Evolutionary conservation across 2,888 invertebrate genomes (phyloP).

Genomic region (Euspilapteryx auroguttella): DNA sequence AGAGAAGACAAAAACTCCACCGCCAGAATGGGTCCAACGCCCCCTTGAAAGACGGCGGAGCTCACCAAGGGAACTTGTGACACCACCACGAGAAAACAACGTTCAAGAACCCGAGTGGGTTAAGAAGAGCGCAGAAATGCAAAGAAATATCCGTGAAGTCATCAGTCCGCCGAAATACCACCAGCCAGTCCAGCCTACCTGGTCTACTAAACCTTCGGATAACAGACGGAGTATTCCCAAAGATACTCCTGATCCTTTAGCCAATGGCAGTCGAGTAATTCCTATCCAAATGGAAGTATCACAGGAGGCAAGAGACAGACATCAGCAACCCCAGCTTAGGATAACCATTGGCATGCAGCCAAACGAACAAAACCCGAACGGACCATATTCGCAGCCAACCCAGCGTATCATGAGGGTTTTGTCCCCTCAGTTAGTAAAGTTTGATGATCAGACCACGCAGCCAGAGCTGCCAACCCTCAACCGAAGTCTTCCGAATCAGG

Average conservation of each 20-base stretch:
- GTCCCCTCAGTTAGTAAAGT: conserved; percentile 52
- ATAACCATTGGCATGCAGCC: conserved; percentile 49
- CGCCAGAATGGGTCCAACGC: conserved; percentile 44
- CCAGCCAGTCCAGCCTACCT: conserved; percentile 37
- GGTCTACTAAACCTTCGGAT: conserved; percentile 48
- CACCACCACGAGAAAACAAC: conserved; percentile 32
- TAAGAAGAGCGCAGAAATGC: conserved; percentile 41
- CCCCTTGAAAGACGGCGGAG: conserved; percentile 36
- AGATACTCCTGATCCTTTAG: conserved; percentile 23
- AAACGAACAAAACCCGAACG: conserved; percentile 14
- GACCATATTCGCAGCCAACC: conserved; percentile 40
- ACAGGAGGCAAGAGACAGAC: conserved; percentile 23
- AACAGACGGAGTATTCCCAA: conserved; percentile 45
- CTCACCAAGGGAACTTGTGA: conserved; percentile 31
- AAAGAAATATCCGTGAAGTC: conserved; percentile 33
- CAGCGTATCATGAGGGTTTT: conserved; percentile 56
- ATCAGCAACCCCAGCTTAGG: conserved; percentile 35
- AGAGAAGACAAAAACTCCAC: conserved; percentile 52
- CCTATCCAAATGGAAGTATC: conserved; percentile 69
- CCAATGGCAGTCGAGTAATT: conserved; percentile 54
- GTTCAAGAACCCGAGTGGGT: conserved; percentile 46
- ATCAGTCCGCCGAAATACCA: conserved; percentile 45
- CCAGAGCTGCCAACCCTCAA: conserved; percentile 38
- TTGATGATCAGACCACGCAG: conserved; percentile 32
- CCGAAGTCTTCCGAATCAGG: conserved; percentile 27